Evolutionary conservation across 2,113 vertebrate genomes (phyloP).

Genomic region (Vulpes ferrilata): DNA sequence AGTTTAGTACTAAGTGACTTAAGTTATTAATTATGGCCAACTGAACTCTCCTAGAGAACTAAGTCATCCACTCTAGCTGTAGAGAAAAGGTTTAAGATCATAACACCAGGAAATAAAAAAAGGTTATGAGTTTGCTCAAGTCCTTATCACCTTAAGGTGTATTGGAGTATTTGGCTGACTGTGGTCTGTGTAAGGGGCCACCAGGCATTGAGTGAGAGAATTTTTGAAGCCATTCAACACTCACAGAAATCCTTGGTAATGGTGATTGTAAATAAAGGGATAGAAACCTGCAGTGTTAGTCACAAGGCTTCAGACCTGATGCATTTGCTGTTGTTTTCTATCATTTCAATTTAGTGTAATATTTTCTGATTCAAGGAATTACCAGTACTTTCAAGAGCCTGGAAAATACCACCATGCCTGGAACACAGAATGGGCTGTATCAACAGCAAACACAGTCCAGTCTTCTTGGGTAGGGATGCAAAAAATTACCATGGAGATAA

Average conservation of each 20-base stretch:
- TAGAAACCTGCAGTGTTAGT: background rate
- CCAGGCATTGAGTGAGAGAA: background rate
- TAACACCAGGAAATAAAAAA: background rate
- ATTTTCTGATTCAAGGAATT: background rate
- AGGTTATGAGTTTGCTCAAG: background rate
- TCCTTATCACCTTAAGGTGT: background rate
- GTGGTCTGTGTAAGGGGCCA: fast-evolving
- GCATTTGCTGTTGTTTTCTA: background rate
- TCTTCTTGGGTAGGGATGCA: background rate
- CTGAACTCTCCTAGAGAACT: constrained; percentile 17
- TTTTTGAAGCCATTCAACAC: fast-evolving
- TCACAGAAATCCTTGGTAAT: background rate
- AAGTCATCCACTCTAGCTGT: background rate
- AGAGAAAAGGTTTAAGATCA: background rate
- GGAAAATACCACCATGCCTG: background rate
- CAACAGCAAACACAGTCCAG: background rate
- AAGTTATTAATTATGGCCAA: background rate
- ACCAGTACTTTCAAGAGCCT: background rate
- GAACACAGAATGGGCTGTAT: background rate
- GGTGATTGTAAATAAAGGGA: background rate
- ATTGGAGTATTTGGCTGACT: background rate
- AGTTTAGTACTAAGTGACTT: background rate
- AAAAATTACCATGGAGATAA: background rate
- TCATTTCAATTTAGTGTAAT: background rate
- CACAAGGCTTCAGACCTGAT: background rate